These are phyloP conservation scores for Puma concolor DNA, from an alignment of 2,113 vertebrate species.

Conservation along the genomic window DNA sequence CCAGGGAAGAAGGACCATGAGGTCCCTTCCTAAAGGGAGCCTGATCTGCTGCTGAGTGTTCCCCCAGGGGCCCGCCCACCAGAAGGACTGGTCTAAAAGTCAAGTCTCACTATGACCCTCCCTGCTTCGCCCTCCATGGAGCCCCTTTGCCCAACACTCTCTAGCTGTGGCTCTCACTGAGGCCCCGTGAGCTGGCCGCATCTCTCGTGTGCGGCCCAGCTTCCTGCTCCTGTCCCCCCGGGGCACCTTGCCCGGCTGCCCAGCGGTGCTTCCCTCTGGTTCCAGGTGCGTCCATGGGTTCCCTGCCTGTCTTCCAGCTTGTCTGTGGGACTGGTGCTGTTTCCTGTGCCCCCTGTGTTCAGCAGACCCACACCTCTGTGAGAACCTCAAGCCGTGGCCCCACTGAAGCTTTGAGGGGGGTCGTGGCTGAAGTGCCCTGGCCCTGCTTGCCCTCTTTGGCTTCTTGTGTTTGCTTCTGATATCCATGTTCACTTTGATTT, in stretches of 20 bases:
- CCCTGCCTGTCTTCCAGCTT: neutral
- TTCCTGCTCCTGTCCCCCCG: neutral
- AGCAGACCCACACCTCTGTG: neutral
- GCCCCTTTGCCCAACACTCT: no score
- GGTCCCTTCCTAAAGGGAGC: no score
- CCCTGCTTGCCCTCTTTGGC: neutral
- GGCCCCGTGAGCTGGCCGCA: neutral
- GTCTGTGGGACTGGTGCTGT: no score
- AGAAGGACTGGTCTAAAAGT: no score
- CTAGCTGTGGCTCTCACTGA: no score
- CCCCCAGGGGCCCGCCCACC: no score
- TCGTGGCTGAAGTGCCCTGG: neutral
- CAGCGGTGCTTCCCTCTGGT: rapidly evolving
- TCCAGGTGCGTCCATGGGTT: rapidly evolving
- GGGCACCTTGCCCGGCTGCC: neutral
- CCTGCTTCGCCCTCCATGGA: no score
- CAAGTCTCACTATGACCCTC: no score
- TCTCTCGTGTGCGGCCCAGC: neutral
- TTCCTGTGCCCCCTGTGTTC: no score
- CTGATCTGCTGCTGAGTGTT: no score
- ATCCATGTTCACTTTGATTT: neutral
- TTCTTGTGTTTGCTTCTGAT: neutral
- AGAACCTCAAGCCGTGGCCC: neutral
- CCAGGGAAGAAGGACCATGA: no score
- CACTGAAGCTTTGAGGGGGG: neutral